A percentile compares a stretch with the other conserved stretches of the same genome.
phyloP scores from a whole-genome alignment of 37 sponge, comb jelly and placozoan genomes.

The Beroe forskalii region DNA sequence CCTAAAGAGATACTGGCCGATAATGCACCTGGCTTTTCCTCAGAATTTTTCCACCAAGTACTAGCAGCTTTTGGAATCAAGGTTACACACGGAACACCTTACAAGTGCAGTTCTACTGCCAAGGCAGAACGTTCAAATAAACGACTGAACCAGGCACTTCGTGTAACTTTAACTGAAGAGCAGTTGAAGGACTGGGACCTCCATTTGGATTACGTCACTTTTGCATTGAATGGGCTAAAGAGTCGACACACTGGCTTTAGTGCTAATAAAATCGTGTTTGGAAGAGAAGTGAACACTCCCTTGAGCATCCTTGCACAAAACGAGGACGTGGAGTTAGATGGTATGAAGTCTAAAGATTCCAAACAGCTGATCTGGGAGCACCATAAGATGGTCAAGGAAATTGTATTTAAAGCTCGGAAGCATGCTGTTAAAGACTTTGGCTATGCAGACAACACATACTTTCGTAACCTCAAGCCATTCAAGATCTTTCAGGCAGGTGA shows the following conservation, averaged over 20 bases:
- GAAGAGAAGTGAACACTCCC: neutral
- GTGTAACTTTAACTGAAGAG: neutral
- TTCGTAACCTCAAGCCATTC: no score
- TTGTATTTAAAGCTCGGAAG: neutral
- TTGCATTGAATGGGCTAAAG: neutral
- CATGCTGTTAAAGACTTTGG: neutral
- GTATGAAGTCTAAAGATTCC: no score
- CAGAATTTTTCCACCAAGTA: no score
- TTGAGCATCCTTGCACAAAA: no score
- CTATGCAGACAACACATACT: neutral
- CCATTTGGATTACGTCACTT: neutral
- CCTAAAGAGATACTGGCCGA: no score
- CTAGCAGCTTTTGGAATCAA: no score
- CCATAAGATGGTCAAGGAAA: no score
- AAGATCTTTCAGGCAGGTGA: slow-evolving; percentile 14
- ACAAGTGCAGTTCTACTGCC: neutral
- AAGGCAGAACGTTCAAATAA: neutral
- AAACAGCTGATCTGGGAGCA: no score
- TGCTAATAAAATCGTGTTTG: neutral
- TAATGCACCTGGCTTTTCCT: no score
- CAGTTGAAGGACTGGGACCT: neutral
- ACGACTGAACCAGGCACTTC: neutral
- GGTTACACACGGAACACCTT: neutral
- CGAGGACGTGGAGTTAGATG: no score
- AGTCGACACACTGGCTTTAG: neutral